phyloP scores from a whole-genome alignment of 2,113 vertebrate species.

The Ptychochromis oligacanthus region DNA sequence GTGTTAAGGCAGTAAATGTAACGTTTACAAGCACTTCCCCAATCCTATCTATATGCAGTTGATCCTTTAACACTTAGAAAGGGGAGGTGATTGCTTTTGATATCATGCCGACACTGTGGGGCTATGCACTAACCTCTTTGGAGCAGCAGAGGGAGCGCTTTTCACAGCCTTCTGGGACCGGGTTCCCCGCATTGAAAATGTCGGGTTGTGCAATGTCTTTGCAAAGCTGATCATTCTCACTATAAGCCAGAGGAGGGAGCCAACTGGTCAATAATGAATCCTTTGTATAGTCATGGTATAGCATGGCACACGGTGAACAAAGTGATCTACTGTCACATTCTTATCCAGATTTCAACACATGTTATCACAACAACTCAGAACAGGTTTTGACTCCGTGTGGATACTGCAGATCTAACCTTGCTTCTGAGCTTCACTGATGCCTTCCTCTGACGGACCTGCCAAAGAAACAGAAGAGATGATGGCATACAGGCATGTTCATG shows the following conservation, averaged over 20 bases:
- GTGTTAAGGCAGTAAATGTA: background rate
- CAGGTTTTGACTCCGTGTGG: background rate
- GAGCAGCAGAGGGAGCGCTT: slow-evolving; percentile 57
- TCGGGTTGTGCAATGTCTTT: slow-evolving; percentile 62
- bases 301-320: slow-evolving; percentile 70
- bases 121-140: slow-evolving; percentile 10
- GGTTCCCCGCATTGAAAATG: slow-evolving; percentile 40
- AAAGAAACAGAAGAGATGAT: slow-evolving; percentile 34
- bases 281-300: slow-evolving; percentile 63
- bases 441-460: slow-evolving; percentile 22
- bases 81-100: background rate
- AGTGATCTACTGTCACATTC: slow-evolving; percentile 59
- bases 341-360: background rate
- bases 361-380: background rate
- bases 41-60: background rate
- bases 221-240: slow-evolving; percentile 32
- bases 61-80: background rate
- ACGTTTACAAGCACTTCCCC: background rate
- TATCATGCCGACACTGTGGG: background rate
- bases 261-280: slow-evolving; percentile 58
- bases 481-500: slow-evolving; percentile 34
- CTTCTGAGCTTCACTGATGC: background rate
- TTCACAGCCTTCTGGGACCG: background rate
- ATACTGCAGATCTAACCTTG: slow-evolving; percentile 21
- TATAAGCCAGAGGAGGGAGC: slow-evolving; percentile 72